Evolutionary conservation across 2,113 vertebrate genomes (phyloP), one percentile per base, ranked within the genome.

Genomic region (Daubentonia madagascariensis): DNA sequence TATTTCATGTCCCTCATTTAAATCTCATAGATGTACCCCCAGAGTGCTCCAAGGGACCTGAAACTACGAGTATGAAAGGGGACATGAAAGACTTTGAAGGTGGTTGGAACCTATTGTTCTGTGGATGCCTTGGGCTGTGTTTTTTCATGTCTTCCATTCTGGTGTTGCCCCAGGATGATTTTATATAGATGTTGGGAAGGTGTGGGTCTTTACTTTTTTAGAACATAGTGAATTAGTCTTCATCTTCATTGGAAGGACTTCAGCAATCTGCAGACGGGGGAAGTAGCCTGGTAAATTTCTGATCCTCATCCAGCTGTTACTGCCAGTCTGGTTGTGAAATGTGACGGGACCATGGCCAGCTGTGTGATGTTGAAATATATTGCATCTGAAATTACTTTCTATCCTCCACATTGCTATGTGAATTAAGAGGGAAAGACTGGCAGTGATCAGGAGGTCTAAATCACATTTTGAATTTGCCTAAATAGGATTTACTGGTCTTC

Each of bases 291-390:
- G 54, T 75, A 35, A 52, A 92, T 98, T 87, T 97, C 95, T 94
- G 57, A 70, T 96, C n/a, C 48, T 89, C 45, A 54, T 84, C 83
- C 91, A 96, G 97, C 92, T 98, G 96, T 96, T 84, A 1, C 84
- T 98, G 97, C 95, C 96, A 85, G 79, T 96, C 94, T 95, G 87
- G 45, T 96, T 97, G 94, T 85, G 96, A 97, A 97, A 97, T 97
- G 90, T 68, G 87, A 83, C 90, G 72, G 84, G 75, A 80, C 68
- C n/a, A 2, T 75, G 20, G 89, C 93, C 96, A 96, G 67, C 59
- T 87, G 68, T 81, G 89, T 94, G 43, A 94, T 88, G 84, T 70
- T 80, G 80, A 94, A 96, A 85, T 85, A 75, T 73, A 65, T 70
- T 96, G 50, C 87, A 14, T 91, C 81, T 80, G 70, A 93, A 91